These are phyloP conservation scores for Talpa occidentalis DNA, from an alignment of 2,113 vertebrate genomes.

Conservation along the genomic window DNA sequence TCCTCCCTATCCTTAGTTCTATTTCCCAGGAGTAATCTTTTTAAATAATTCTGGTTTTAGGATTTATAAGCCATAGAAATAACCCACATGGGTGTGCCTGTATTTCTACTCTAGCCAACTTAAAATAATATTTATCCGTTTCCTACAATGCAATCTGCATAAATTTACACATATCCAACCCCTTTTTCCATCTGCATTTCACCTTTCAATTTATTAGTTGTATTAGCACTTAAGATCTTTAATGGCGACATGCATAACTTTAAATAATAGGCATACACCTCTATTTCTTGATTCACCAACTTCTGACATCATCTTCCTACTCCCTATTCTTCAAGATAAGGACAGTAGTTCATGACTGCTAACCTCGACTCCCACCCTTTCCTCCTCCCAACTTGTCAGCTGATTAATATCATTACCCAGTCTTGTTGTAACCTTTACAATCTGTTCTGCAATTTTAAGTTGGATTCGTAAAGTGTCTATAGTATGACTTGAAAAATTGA, in stretches of 20 bases:
- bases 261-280: not conserved
- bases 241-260: not conserved
- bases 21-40: not conserved
- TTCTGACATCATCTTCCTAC: not conserved
- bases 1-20: not conserved
- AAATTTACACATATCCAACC: not conserved
- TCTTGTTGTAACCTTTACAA: not conserved
- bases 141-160: not conserved
- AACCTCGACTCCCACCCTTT: accelerated
- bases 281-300: not conserved
- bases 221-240: not conserved
- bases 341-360: not conserved
- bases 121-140: not conserved
- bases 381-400: too few species aligned
- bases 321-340: not conserved
- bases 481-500: not conserved
- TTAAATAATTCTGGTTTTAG: not conserved
- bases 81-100: not conserved
- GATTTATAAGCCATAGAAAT: not conserved
- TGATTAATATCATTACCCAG: not conserved
- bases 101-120: not conserved
- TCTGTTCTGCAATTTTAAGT: not conserved
- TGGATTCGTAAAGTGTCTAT: not conserved
- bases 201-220: not conserved
- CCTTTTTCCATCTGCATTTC: not conserved